Evolutionary conservation across 2,888 invertebrate genomes (phyloP).

Genomic region (Andrena flavipes): DNA sequence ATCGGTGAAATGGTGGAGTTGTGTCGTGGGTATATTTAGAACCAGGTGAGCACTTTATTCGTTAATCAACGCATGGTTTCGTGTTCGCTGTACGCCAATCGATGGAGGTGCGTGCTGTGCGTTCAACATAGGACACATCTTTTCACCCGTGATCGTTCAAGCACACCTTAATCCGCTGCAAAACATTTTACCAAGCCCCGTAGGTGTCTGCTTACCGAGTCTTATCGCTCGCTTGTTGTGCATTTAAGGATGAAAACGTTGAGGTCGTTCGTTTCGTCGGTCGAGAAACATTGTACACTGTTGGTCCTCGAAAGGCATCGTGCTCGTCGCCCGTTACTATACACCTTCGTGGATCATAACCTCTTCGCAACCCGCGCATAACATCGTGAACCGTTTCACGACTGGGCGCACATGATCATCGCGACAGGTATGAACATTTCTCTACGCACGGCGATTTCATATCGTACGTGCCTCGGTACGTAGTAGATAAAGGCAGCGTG

Average conservation of each 20-base stretch:
- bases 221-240: conserved; percentile 18
- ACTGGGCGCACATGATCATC: conserved; percentile 27
- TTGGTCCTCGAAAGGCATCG: conserved; percentile 6
- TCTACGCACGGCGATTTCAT: background rate
- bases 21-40: conserved; percentile 76
- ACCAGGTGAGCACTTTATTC: conserved; percentile 74
- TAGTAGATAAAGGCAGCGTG: background rate
- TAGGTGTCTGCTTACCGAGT: conserved; percentile 56
- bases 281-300: background rate
- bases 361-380: conserved; percentile 41
- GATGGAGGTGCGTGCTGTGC: conserved; percentile 14
- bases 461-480: background rate
- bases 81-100: conserved; percentile 21
- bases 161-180: conserved; percentile 26
- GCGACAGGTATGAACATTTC: conserved; percentile 29
- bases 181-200: conserved; percentile 46
- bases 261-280: conserved; percentile 1
- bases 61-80: conserved; percentile 18
- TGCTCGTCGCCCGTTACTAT: conserved; percentile 11
- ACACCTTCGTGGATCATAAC: conserved; percentile 61
- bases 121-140: background rate
- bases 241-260: conserved; percentile 5
- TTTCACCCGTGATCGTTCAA: conserved; percentile 22
- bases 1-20: conserved; percentile 78
- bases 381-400: conserved; percentile 31